phyloP scores from a whole-genome alignment of 2,888 invertebrate species.

The Cephus pygmeus region DNA sequence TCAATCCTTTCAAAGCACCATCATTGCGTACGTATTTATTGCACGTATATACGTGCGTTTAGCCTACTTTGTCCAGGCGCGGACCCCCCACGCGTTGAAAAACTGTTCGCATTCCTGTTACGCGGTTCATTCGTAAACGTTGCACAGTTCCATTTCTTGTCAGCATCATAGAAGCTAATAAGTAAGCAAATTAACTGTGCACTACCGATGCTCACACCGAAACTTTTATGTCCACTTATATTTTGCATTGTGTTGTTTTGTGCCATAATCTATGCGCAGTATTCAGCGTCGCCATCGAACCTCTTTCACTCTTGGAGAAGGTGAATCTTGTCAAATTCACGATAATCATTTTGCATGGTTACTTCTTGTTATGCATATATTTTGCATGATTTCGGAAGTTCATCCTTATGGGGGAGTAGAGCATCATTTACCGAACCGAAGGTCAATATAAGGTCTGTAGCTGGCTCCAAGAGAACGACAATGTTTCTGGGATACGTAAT shows the following conservation, averaged over 20 bases:
- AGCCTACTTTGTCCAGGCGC: slow-evolving; percentile 3
- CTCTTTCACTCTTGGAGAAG: background rate
- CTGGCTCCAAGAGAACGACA: background rate
- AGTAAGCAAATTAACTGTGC: background rate
- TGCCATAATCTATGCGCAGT: background rate
- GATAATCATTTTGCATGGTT: background rate
- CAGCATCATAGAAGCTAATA: background rate
- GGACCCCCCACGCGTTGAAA: slow-evolving; percentile 9
- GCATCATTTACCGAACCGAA: slow-evolving; percentile 49
- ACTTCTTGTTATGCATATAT: no score
- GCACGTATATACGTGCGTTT: background rate
- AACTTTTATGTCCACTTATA: background rate
- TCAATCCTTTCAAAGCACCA: background rate
- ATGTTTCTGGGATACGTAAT: background rate
- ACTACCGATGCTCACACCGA: background rate
- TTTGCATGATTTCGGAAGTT: slow-evolving; percentile 40
- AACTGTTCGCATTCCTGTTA: slow-evolving; percentile 43
- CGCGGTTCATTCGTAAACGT: slow-evolving; percentile 24
- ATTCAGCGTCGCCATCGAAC: background rate
- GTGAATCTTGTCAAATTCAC: background rate
- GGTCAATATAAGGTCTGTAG: slow-evolving; percentile 30
- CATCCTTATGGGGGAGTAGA: slow-evolving; percentile 49
- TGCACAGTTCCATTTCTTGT: background rate
- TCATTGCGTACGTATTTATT: background rate
- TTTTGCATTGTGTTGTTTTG: background rate